Conservation (phyloP, 2,113 vertebrate species). For the Hippocampus mohnikei region DNA sequence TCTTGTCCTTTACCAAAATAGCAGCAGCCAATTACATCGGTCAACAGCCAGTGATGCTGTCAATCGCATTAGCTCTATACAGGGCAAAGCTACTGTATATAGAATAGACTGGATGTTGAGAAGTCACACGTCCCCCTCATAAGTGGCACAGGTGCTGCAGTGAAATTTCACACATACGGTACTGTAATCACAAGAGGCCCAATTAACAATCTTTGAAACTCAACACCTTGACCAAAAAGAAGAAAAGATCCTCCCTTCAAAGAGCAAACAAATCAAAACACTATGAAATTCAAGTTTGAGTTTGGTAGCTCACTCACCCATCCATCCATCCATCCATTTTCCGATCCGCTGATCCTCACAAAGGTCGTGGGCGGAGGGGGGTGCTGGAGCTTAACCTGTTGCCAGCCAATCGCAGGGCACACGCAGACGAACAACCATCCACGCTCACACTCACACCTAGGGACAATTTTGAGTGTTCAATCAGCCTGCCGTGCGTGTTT, state of each 20-base stretch:
- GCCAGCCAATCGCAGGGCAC: too few relatives aligned
- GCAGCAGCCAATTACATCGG: conserved; percentile 63
- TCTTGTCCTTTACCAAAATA: conserved; percentile 51
- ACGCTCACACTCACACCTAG: too few relatives aligned
- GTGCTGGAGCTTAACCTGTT: too few relatives aligned
- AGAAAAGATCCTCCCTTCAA: conserved; percentile 30
- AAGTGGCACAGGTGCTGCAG: conserved; percentile 63
- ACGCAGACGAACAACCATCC: too few relatives aligned
- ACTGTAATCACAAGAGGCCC: conserved; percentile 32
- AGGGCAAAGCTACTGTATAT: conserved; percentile 18
- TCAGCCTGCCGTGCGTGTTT: too few relatives aligned
- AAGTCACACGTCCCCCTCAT: conserved; percentile 45
- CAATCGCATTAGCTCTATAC: conserved; percentile 57
- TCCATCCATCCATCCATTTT: too few relatives aligned
- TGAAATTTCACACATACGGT: conserved; percentile 52
- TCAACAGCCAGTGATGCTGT: conserved; percentile 59
- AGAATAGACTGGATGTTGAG: conserved; percentile 43
- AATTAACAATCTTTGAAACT: conserved; percentile 52
- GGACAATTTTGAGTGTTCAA: too few relatives aligned
- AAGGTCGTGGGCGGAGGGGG: too few relatives aligned
- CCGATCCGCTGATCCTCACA: too few relatives aligned
- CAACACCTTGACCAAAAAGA: conserved; percentile 28
- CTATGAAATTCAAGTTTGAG: conserved; percentile 18
- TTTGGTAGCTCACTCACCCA: conserved; percentile 23
- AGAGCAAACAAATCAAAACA: conserved; percentile 45